Evolutionary conservation across 2,113 vertebrate genomes (phyloP), one percentile per base, ranked within the genome.

Genomic region (Numenius arquata): DNA sequence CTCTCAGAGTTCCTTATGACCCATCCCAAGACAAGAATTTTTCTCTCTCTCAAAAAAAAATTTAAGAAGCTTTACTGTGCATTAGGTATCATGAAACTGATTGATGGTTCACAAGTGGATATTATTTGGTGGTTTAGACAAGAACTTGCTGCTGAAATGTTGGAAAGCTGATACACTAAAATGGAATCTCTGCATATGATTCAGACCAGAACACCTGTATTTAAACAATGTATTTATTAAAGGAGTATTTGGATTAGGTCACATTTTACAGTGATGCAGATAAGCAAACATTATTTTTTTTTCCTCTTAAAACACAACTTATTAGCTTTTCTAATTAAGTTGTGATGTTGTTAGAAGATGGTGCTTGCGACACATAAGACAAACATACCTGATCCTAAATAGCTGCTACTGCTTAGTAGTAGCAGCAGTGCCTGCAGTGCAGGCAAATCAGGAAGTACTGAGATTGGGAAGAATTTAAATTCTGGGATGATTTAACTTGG

Each of bases 281-380:
- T 15, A 84, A 65, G 1, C 25, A 63, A 89, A 66, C 2, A 47
- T 1, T 23, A 19, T 48, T 11, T 41, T 77, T 58, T 59, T 55
- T 23, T 12, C 29, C 12, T 72, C 19, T 82, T 67, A 22, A 72
- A 87, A 66, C 3, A 36, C 8, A 70, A 5, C 36, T 27, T 81
- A 53, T 50, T 73, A 19, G 3, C 9, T 90, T 67, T 88, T 78
- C 41, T 77, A 58, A 78, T 48, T 66, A 62, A 62, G 53, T 89
- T 67, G 3, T 4, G 71, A 9, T 58, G 11, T 8, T 84, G 8
- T 26, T 79, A 59, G 41, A 75, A 63, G 14, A 67, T 27, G 14
- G 7, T 36, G 12, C 23, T 85, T 89, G 43, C 0, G 1, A 50
- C 13, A 53, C 2, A 1, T 40, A 68, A 62, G 27, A 41, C 19